Evolutionary conservation across 2,888 invertebrate species (phyloP), one percentile per base, ranked within the genome.

Genomic region (Leptinotarsa peninsularis): DNA sequence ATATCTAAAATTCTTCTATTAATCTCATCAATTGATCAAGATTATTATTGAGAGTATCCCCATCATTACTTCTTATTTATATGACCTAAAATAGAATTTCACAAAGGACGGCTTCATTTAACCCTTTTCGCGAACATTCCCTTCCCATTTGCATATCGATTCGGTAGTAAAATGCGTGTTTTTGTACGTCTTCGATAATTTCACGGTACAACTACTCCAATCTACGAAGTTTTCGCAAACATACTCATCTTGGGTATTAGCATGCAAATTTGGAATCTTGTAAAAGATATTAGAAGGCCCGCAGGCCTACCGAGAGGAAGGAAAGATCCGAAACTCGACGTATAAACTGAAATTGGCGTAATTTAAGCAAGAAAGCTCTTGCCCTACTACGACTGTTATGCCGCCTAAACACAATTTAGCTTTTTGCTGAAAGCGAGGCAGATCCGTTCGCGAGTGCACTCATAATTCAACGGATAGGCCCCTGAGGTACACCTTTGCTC

Each of bases 391-490:
- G 74, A 73, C 74, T 72, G 73, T 76, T 75, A 74, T 54, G 77
- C 76, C 78, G 75, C 76, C 78, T 78, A 75, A 82, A 82, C 79
- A 79, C 80, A 79, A 81, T 80, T 79, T 76, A 73, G 79, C 74
- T 79, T 79, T 81, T 75, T 63, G 71, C 76, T 69, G 69, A 71
- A 70, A 78, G 67, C 75, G 74, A 72, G 66, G 67, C 50, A 67
- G 76, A 70, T 69, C 66, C 71, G 75, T 54, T 72, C 68, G 49
- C 70, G 66, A 72, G 74, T 71, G 54, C 63, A 75, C 74, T 81
- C 77, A 81, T 82, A 82, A 82, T 80, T 82, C 78, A 60, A 75
- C 70, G 75, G 79, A 81, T 81, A 79, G 80, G 81, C 81, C 81
- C 81, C 81, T 74, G 77, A 82, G 82, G 82, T 80, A 77, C 76